Evolutionary conservation across 2,113 vertebrate genomes (phyloP), one percentile per base, ranked within the genome.

Genomic region (Rhagologus leucostigma): DNA sequence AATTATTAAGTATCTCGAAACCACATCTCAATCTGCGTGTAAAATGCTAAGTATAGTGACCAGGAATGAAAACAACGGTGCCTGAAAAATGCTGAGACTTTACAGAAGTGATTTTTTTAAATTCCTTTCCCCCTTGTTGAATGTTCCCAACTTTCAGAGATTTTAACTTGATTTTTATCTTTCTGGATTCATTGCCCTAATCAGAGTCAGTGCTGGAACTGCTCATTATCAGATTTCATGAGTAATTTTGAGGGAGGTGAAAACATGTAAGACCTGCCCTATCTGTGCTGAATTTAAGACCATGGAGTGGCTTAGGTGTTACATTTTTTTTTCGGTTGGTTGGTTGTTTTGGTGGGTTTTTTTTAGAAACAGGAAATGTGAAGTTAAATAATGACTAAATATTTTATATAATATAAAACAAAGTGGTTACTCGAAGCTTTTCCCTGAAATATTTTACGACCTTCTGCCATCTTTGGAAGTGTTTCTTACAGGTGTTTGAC

Each of bases 91-190:
- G 5, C 16, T 23, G 23, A 47, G 20, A 21, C 6, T 53, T 46
- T 33, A 27, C 23, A 60, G 39, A 82, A 62, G 16, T 11, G 7
- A 13, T 16, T 75, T 67, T 69, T 85, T 74, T 1, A 0, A 56
- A 7, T 0, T 1, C 37, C 59, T 57, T 63, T 17, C 2, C 2
- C 21, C 11, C 0, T 19, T 41, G 12, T 10, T 65, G 42, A 11
- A 39, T 47, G 7, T 39, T 75, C 8, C 2, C 41, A 75, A 0
- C 13, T 79, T 82, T 35, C 35, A 62, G 26, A 46, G 12, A 62
- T 7, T 4, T 11, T 2, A 78, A 50, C n/a, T 71, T 35, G 14
- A 39, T 42, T 79, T 87, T 85, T 32, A 4, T 13, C 57, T 26
- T 94, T 50, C 53, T 70, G 27, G 20, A 30, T 56, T 69, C 37